Evolutionary conservation across 2,113 vertebrate genomes (phyloP), one percentile per base, ranked within the genome.

Genomic region (Halcyon malimbica): DNA sequence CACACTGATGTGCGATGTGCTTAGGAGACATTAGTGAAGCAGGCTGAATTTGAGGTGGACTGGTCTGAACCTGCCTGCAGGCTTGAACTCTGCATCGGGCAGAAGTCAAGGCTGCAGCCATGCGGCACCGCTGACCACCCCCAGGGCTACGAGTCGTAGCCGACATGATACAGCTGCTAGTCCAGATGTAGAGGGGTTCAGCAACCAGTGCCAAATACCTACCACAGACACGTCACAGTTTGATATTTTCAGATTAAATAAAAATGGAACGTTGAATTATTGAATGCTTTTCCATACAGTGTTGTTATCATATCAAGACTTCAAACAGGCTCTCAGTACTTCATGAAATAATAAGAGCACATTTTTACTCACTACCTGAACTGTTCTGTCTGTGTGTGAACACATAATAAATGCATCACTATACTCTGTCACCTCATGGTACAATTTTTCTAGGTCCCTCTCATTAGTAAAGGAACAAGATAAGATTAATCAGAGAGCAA

Each of bases 11-110:
- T 83, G 59, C 63, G n/a, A 1, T 18, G 54, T 83, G 59, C 71
- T 90, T 44, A 15, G 3, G 46, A 90, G 65, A 37, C 53, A n/a
- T 12, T 28, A 44, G 63, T 59, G 75, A 76, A 83, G 68, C 1
- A 0, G 18, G 53, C 7, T 82, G 64, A 46, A 21, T 3, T 8
- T 46, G 83, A 56, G 74, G 0, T 0, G 11, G 16, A 18, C 60
- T 39, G 41, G 16, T 16, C 31, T 77, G 82, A 68, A 42, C 19
- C 4, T 0, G 0, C 20, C 2, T 0, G 13, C 41, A 71, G 18
- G 39, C 53, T 23, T 67, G 68, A 14, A 20, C 9, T 53, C 62
- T 9, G 69, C 69, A 62, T 42, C 37, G 23, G 35, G 25, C n/a
- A 75, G 50, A 78, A 46, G n/a, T 35, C 5, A 5, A 56, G 35